Percentiles rank a stretch among this genome's conserved stretches.
Conservation (phyloP, 2,113 vertebrate genomes). For the Halichoeres trimaculatus region DNA sequence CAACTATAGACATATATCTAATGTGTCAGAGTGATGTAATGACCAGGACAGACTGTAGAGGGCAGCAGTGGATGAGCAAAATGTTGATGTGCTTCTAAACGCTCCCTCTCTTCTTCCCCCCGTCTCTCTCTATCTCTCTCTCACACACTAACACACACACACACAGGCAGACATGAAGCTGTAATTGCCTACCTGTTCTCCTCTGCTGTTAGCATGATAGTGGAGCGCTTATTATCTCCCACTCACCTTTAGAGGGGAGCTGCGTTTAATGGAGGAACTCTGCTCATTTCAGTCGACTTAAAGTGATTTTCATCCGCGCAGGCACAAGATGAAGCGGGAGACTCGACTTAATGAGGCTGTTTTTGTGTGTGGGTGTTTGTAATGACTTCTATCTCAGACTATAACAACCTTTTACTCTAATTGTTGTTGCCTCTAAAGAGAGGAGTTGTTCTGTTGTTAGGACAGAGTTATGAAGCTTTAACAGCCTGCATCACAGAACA, state of each 20-base stretch:
- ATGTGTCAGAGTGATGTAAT: not conserved
- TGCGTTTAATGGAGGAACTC: not conserved
- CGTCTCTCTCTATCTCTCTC: not conserved
- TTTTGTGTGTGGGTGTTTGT: not conserved
- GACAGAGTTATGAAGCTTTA: too few relatives aligned
- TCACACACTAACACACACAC: too few relatives aligned
- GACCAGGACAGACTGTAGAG: constrained; percentile 16
- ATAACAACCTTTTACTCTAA: not conserved
- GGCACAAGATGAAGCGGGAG: too few relatives aligned
- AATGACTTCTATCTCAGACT: not conserved
- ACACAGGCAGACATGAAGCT: not conserved
- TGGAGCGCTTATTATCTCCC: constrained; percentile 3
- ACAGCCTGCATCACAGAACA: not conserved
- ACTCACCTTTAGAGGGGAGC: not conserved
- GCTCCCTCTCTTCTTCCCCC: not conserved
- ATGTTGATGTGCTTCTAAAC: not conserved
- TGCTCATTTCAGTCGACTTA: not conserved
- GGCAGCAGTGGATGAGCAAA: constrained; percentile 32
- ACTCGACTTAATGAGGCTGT: not conserved
- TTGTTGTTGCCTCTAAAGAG: not conserved
- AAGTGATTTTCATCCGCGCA: not conserved
- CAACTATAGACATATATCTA: not conserved
- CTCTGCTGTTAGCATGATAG: not conserved
- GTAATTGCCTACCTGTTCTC: not conserved
- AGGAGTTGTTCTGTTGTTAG: not conserved